Base-by-base conservation (phyloP, 2,113 vertebrate genomes). In the Oryzias melastigma region DNA sequence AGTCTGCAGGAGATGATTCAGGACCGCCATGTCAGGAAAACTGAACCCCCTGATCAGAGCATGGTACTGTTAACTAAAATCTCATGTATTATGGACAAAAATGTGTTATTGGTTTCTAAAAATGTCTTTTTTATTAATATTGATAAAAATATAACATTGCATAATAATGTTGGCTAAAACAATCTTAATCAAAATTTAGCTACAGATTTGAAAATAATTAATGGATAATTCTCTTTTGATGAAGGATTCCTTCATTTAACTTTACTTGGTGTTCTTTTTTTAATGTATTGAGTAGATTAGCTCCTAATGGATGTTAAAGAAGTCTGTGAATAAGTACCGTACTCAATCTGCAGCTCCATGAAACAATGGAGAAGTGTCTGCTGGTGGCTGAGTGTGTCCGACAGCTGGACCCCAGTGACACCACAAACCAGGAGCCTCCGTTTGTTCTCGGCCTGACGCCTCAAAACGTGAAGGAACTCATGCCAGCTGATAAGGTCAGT, bases 1-100 rank as follows among this genome's bases (percentile, higher is more conserved):
- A 64, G 89, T 12, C 83, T 96, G 69, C 89, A 91, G 48, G 94
- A 95, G 74, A 92, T 95, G 76, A 84, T 93, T 49, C 81, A 91
- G 65, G 91, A 95, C 4, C 84, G 91, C 68, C 88, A 70, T 41
- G 87, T 93, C 56, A 91, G 80, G 73, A 89, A 84, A 27, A 68
- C 68, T 8, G 59, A 87, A 14, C 71, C 83, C 5, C 73, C 86
- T 7, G 90, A 92, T 17, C 89, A 94, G 60, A 91, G 80, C 67
- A 91, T 91, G 92, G 94, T 94, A 65, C 42, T 2, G 14, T 41
- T 40, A 7, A 10, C 8, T 19, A 1, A 35, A 35, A 7, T 10
- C 3, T 1, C 35, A 35, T 35, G 35, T 12, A 12, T 3, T 35
- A 35, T 41, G 8, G 20, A 59, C 13, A 41, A 44, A 24, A 45